Evolutionary conservation across 2,888 invertebrate genomes (phyloP), one percentile per base, ranked within the genome.

Genomic region (Limulus polyphemus): DNA sequence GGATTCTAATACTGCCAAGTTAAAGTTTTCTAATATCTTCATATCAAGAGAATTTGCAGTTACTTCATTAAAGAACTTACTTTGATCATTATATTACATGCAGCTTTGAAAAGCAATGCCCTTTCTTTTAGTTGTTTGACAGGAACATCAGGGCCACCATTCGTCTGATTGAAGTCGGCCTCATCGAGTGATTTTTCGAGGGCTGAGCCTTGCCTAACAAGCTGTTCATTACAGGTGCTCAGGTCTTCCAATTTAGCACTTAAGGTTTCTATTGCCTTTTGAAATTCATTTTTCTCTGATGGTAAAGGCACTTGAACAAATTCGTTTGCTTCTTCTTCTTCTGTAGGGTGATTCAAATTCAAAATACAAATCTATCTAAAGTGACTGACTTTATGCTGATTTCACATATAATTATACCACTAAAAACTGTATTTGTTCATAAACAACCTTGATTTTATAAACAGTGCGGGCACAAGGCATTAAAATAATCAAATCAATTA

Each of bases 81-180:
- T 79, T 90, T 93, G 73, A 97, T 89, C 93, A 98, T 95, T 60
- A 93, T 91, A 77, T 88, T 92, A 68, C 93, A 90, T 17, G 95
- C 90, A 76, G 95, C 91, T 72, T 93, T 83, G 78, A 95, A 94
- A 62, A 94, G 81, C n/a, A 93, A 92, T 7, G 94, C 93, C 65
- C 93, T 81, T 77, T 98, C 97, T 63, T 88, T 88, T 63, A 94
- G 88, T 16, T 58, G 56, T 57, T 62, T 60, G 32, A 59, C 55
- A 46, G 51, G 57, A 11, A 70, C 62, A 12, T 70, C 61, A 56
- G 67, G 67, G n/a, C 66, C 70, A 11, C 62, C 52, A 16, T 69
- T 58, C 11, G 69, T 69, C 47, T 76, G 74, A 47, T 75, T 67
- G 63, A 73, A 73, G 65, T 77, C 78, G 14, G 77, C 69, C 59